Evolutionary conservation across 1,140 invertebrate species (phyloP).

Genomic region (Leucophenga varia): DNA sequence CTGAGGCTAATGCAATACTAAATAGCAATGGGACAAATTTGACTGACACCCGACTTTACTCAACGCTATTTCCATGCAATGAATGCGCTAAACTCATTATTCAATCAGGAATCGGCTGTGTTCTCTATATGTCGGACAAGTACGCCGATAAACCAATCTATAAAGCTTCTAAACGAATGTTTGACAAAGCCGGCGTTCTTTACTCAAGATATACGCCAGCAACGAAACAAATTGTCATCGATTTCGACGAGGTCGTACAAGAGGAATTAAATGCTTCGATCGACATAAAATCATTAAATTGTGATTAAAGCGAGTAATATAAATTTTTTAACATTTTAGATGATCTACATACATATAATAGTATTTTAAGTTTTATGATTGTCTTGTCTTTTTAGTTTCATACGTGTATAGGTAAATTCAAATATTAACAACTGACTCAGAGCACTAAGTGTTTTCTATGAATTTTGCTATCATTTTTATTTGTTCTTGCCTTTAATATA

Average conservation of each 20-base stretch:
- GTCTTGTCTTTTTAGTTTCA: no score
- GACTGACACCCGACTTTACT: conserved; percentile 81
- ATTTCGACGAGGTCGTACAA: conserved; percentile 23
- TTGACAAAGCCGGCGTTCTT: conserved; percentile 72
- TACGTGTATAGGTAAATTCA: no score
- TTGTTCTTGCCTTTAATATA: no score
- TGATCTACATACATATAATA: no score
- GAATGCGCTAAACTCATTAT: conserved; percentile 98
- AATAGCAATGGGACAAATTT: conserved; percentile 84
- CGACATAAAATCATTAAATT: neutral
- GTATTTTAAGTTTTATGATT: no score
- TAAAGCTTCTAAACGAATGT: conserved; percentile 76
- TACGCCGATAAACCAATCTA: conserved; percentile 68
- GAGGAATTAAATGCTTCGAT: conserved; percentile 5
- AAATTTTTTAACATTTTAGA: no score
- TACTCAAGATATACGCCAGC: conserved; percentile 54
- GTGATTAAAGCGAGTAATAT: no score
- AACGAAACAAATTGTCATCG: conserved; percentile 26
- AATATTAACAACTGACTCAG: no score
- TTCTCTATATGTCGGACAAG: conserved; percentile 83
- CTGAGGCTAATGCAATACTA: conserved; percentile 94
- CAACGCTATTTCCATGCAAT: conserved; percentile 90
- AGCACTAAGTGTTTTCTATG: no score
- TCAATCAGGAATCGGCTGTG: conserved; percentile 83
- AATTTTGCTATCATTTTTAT: no score